These are phyloP conservation scores for Tyrophagus putrescentiae DNA, from an alignment of 1,140 invertebrate species.

Conservation along the genomic window DNA sequence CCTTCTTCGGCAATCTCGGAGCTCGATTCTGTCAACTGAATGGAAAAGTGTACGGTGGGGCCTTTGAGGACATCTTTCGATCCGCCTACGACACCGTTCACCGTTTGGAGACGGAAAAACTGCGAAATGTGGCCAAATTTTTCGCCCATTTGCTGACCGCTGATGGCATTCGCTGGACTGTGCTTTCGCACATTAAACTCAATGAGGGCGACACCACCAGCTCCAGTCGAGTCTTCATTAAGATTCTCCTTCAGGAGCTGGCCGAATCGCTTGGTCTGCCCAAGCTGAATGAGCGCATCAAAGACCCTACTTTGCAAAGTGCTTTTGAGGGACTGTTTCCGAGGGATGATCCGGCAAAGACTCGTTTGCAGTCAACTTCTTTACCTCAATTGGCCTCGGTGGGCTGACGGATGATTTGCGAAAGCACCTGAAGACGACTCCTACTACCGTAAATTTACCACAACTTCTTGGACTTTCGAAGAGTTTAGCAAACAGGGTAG, in stretches of 20 bases:
- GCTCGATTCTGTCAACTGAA: constrained; percentile 84
- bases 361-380: constrained; percentile 98
- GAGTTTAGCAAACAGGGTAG: not conserved
- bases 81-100: constrained; percentile 78
- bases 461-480: not conserved
- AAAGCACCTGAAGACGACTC: constrained; percentile 13
- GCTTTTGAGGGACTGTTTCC: constrained; percentile 88
- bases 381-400: constrained; percentile 92
- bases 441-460: too few species aligned
- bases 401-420: constrained; percentile 52
- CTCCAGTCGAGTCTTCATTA: constrained; percentile 91
- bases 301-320: constrained; percentile 67
- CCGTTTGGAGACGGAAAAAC: constrained; percentile 82
- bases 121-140: constrained; percentile 95
- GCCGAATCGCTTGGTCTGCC: constrained; percentile 86
- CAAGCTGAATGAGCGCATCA: constrained; percentile 74
- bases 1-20: constrained; percentile 88
- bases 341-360: constrained; percentile 85
- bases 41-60: not conserved
- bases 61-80: constrained; percentile 87
- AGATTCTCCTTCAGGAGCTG: constrained; percentile 89
- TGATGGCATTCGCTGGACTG: constrained; percentile 82
- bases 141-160: constrained; percentile 91
- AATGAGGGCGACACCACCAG: constrained; percentile 96
- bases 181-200: constrained; percentile 67